Conservation (phyloP, 1,140 invertebrate species). For the Chironomus striatipennis region DNA sequence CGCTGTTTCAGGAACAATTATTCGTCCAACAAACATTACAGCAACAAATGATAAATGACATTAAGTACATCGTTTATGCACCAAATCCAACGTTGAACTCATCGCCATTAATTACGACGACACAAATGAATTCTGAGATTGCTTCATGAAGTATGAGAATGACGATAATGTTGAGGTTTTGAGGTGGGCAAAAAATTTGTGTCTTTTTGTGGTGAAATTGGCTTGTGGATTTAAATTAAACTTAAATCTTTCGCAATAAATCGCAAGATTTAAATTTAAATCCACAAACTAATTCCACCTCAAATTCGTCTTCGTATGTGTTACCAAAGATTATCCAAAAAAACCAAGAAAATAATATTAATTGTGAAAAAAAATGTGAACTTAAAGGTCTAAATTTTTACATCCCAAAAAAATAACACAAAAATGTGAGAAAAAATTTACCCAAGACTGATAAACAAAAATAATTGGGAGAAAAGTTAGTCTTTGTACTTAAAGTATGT, state of each 20-base stretch:
- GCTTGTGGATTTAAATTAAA: too few relatives aligned
- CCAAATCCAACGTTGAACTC: neutral
- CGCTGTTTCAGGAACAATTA: neutral
- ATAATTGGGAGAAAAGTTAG: too few relatives aligned
- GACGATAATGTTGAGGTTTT: neutral
- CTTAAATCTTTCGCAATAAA: too few relatives aligned
- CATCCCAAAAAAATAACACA: too few relatives aligned
- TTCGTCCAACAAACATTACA: neutral
- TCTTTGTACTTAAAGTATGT: too few relatives aligned
- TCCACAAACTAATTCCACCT: too few relatives aligned
- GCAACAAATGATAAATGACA: neutral
- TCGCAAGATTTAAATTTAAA: too few relatives aligned
- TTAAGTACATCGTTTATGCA: neutral
- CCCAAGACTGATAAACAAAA: too few relatives aligned
- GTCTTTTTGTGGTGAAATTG: neutral
- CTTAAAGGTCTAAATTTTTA: slow-evolving; percentile 9
- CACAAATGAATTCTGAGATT: neutral
- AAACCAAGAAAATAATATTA: too few relatives aligned
- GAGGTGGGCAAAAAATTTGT: neutral
- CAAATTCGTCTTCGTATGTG: neutral
- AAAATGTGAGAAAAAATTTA: too few relatives aligned
- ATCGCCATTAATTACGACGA: neutral
- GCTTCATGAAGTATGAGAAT: slow-evolving; percentile 17
- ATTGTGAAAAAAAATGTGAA: neutral
- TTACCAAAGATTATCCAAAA: neutral